A percentile compares a stretch with the other conserved stretches of the same genome.
These are phyloP conservation scores for Melanaphis sacchari DNA, from an alignment of 1,140 invertebrate genomes.

Conservation along the genomic window DNA sequence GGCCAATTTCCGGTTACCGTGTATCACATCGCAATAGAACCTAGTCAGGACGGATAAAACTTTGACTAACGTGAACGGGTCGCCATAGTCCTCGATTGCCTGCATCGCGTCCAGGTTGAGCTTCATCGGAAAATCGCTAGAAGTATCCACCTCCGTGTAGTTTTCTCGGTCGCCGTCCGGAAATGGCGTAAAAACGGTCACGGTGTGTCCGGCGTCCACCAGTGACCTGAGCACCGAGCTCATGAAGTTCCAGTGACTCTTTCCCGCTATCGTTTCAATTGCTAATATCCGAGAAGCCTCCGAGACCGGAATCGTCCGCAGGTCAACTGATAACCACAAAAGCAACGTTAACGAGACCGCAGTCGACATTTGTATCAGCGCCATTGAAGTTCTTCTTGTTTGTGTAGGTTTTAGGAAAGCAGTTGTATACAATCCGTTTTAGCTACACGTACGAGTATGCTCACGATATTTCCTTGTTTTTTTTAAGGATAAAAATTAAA, in stretches of 20 bases:
- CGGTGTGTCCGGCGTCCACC: conserved; percentile 33
- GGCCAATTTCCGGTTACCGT: neutral
- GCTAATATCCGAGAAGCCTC: conserved; percentile 57
- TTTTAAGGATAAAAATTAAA: too few species aligned
- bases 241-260: conserved; percentile 64
- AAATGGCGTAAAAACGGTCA: conserved; percentile 43
- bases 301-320: neutral
- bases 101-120: neutral
- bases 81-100: neutral
- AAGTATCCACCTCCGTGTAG: conserved; percentile 18
- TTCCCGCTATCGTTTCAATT: conserved; percentile 60
- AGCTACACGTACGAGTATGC: too few species aligned
- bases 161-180: neutral
- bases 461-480: too few species aligned
- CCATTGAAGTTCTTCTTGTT: too few species aligned
- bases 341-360: too few species aligned
- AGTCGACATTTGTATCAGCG: too few species aligned
- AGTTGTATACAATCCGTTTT: too few species aligned
- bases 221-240: conserved; percentile 60
- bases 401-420: too few species aligned
- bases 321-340: too few species aligned
- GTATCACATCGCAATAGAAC: neutral
- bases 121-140: neutral
- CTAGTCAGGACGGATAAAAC: neutral
- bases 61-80: neutral